Evolutionary conservation across 1,140 invertebrate genomes (phyloP).

Genomic region (Rhynchophorus ferrugineus): DNA sequence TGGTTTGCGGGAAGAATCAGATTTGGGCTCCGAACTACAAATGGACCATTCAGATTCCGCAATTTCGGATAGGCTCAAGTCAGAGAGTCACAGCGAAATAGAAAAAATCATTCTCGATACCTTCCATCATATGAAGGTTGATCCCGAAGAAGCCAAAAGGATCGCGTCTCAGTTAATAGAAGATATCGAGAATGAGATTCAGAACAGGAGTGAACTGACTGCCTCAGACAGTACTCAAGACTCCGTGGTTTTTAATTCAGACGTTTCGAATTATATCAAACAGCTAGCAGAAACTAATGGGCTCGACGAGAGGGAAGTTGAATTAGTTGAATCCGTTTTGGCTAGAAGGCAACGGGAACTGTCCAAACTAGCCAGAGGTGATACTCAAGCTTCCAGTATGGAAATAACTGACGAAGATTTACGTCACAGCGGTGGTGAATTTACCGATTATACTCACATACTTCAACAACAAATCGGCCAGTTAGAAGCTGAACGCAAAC

Average conservation of each 20-base stretch:
- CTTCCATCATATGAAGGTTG: conserved; percentile 45
- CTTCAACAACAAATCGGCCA: conserved; percentile 45
- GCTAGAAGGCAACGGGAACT: conserved; percentile 44
- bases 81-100: conserved; percentile 37
- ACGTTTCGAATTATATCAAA: conserved; percentile 43
- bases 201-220: conserved; percentile 33
- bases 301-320: conserved; percentile 41
- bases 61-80: conserved; percentile 34
- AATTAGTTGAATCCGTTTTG: conserved; percentile 45
- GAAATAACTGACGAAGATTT: conserved; percentile 64
- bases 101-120: conserved; percentile 39
- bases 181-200: conserved; percentile 47
- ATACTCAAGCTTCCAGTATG: conserved; percentile 53
- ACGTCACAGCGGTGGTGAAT: conserved; percentile 52
- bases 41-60: conserved; percentile 37
- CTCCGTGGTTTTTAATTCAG: conserved; percentile 21
- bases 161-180: conserved; percentile 47
- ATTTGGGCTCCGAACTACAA: conserved; percentile 38
- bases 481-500: conserved; percentile 49
- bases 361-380: conserved; percentile 41
- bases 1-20: conserved; percentile 35
- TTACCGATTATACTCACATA: conserved; percentile 52
- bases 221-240: conserved; percentile 5
- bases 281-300: conserved; percentile 42
- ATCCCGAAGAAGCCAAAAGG: conserved; percentile 44